Evolutionary conservation across 2,113 vertebrate genomes (phyloP).

Genomic region (Calidris pygmaea): DNA sequence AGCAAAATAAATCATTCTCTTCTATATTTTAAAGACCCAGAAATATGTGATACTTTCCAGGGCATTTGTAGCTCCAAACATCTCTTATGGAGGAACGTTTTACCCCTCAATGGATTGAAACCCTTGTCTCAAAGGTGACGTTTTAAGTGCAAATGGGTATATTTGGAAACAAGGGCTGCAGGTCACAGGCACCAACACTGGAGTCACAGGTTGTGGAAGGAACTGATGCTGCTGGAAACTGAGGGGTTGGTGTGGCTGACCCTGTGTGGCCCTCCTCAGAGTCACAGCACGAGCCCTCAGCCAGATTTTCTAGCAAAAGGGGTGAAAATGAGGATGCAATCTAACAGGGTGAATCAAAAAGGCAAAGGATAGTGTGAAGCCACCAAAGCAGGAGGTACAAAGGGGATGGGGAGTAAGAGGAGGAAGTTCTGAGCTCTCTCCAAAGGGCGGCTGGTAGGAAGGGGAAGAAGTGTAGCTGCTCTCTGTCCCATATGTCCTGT

Average conservation of each 20-base stretch:
- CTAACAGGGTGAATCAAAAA: neutral
- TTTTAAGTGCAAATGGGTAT: neutral
- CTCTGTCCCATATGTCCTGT: too few relatives aligned
- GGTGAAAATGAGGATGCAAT: neutral
- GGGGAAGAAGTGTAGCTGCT: too few relatives aligned
- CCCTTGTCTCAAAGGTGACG: neutral
- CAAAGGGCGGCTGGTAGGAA: neutral
- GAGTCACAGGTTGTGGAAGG: neutral
- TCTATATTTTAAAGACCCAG: neutral
- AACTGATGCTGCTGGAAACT: accelerated
- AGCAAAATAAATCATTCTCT: neutral
- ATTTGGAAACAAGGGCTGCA: neutral
- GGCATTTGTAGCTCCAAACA: neutral
- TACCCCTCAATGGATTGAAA: neutral
- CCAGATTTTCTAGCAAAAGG: neutral
- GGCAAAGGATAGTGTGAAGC: neutral
- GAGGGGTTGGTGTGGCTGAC: neutral
- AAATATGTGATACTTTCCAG: neutral
- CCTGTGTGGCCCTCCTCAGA: neutral
- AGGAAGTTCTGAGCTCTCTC: neutral
- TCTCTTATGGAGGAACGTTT: neutral
- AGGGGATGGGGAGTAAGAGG: neutral
- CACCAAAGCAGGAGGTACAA: neutral
- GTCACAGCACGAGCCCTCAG: neutral
- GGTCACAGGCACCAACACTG: accelerated